Evolutionary conservation across 37 sponge, comb jelly and placozoan genomes (phyloP), one percentile per base, ranked within the genome.

Genomic region (Spongilla lacustris): DNA sequence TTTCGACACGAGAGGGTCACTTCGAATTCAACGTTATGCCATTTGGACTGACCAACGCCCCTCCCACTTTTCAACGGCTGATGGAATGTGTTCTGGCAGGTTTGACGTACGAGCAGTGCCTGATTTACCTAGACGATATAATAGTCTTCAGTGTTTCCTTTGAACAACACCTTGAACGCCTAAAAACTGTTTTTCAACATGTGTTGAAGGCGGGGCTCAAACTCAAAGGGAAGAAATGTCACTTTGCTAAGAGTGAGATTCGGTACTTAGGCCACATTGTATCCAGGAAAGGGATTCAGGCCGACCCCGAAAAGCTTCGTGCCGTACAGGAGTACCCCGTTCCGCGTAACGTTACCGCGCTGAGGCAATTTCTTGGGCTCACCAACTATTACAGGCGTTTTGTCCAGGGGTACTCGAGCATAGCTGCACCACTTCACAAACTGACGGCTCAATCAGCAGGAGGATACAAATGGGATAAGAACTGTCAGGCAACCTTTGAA

Each of bases 241-340:
- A 71, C 2, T 83, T 89, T 72, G 84, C 67, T 30, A 74, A 70
- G 11, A 27, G 24, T 27, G 2, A 66, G 28, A 84, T 89, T 0
- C 24, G 37, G 71, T 89, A 79, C 35, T 66, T 89, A 28, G 85
- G 90, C 4, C 85, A 89, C 73, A 30, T 89, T 48, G 77, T 89
- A 22, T 83, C 89, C 22, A 66, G 6, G 12, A 68, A 76, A 14
- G 89, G 89, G 0, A 36, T 77, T 3, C n/a, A 70, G 73, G 58
- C 84, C 12, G 79, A 83, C 36, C 80, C 80, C 17, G 23, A 26
- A 14, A 89, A 84, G 81, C 24, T 74, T 10, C 41, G 78, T 36
- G 77, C 85, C 26, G 72, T 89, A 8, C 23, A 48, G 74, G 4
- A 36, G 10, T 89, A 79, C 71, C 90, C 90, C 30, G 78, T 30